Evolutionary conservation across 2,888 invertebrate genomes (phyloP).

Genomic region (Iselma pallidipennis): DNA sequence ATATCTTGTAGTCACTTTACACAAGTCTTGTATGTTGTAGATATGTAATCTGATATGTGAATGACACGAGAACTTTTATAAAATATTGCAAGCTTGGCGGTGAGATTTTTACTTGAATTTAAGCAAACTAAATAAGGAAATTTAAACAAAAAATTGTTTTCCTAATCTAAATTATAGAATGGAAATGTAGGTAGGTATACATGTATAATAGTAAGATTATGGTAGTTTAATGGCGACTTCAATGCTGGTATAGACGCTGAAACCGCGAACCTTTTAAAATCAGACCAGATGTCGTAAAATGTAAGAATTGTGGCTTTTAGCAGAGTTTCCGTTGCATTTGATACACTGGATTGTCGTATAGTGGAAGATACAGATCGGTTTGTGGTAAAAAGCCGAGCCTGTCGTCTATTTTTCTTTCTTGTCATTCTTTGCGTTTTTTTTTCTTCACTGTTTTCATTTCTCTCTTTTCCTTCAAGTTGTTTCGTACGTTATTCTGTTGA

Average conservation of each 20-base stretch:
- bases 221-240: neutral
- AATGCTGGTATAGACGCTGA: neutral
- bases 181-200: too few relatives aligned
- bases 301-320: neutral
- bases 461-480: neutral
- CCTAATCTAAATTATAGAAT: too few relatives aligned
- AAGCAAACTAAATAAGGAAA: neutral
- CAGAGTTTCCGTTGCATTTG: neutral
- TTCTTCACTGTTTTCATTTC: neutral
- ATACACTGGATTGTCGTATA: neutral
- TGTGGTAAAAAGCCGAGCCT: conserved; percentile 1
- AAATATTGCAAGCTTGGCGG: neutral
- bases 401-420: neutral
- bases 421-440: neutral
- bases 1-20: conserved; percentile 1
- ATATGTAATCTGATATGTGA: conserved; percentile 4
- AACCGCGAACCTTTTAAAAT: neutral
- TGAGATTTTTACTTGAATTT: neutral
- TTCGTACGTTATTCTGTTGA: neutral
- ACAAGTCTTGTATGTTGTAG: conserved; percentile 3
- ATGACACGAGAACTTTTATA: neutral
- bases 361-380: neutral
- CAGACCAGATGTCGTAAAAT: neutral
- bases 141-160: too few relatives aligned
- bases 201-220: too few relatives aligned